These are phyloP conservation scores for Hyla sarda DNA, from an alignment of 2,113 vertebrate genomes.

Conservation along the genomic window DNA sequence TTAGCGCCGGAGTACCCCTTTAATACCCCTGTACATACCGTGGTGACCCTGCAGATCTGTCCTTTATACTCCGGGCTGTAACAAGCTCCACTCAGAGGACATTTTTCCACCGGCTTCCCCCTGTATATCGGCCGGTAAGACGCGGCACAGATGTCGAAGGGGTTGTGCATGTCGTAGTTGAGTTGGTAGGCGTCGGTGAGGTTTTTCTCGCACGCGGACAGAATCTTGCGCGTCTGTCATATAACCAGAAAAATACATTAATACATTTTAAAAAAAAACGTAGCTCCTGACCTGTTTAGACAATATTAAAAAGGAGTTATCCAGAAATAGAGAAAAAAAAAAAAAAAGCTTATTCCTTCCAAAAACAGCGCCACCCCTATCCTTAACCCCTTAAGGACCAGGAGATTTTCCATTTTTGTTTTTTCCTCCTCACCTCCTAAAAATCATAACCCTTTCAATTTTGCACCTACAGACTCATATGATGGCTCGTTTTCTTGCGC, in stretches of 20 bases:
- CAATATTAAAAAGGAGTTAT: too few species aligned
- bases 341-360: background rate
- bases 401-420: too few species aligned
- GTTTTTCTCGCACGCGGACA: constrained; percentile 95
- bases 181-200: constrained; percentile 87
- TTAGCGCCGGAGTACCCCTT: too few species aligned
- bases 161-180: constrained; percentile 97
- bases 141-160: constrained; percentile 94
- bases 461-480: too few species aligned
- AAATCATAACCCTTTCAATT: too few species aligned
- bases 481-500: too few species aligned
- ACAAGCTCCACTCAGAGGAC: constrained; percentile 94
- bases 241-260: too few species aligned
- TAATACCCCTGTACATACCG: constrained; percentile 70
- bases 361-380: too few species aligned
- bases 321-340: background rate
- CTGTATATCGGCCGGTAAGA: constrained; percentile 93
- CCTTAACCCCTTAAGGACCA: too few species aligned
- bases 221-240: constrained; percentile 89
- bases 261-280: too few species aligned
- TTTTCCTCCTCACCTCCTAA: too few species aligned
- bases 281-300: too few species aligned
- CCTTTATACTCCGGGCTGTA: constrained; percentile 91
- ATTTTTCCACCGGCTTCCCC: constrained; percentile 91
- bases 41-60: constrained; percentile 91